A percentile compares a stretch with the other conserved stretches of the same genome.
These are phyloP conservation scores for Drosophila anomalipes DNA, from an alignment of 2,888 invertebrate genomes.

Conservation along the genomic window DNA sequence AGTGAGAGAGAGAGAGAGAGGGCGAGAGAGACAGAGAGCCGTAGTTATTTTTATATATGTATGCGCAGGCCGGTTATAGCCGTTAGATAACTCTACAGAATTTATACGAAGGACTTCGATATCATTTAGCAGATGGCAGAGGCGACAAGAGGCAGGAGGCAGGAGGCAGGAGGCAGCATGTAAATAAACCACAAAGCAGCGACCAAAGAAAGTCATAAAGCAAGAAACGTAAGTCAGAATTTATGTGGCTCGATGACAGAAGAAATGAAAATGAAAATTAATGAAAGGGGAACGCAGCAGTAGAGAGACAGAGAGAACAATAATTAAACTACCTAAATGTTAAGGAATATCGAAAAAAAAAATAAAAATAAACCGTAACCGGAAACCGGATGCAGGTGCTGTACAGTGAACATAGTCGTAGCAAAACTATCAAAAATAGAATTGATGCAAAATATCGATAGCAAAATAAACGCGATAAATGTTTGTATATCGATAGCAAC, in stretches of 20 bases:
- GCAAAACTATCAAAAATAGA: constrained; percentile 33
- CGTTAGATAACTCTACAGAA: constrained; percentile 79
- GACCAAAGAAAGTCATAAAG: constrained; percentile 67
- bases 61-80: constrained; percentile 28
- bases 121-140: constrained; percentile 62
- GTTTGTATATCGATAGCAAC: constrained; percentile 12
- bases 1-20: not conserved
- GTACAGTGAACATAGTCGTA: constrained; percentile 56
- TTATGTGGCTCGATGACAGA: constrained; percentile 16
- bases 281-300: constrained; percentile 24
- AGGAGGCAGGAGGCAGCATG: constrained; percentile 56
- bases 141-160: constrained; percentile 8
- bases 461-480: not conserved
- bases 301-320: constrained; percentile 71
- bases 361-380: not conserved
- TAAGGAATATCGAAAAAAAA: constrained; percentile 51
- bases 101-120: constrained; percentile 81
- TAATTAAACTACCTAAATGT: constrained; percentile 74
- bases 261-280: not conserved
- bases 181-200: constrained; percentile 70
- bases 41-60: constrained; percentile 78
- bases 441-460: constrained; percentile 22
- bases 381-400: constrained; percentile 46
- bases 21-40: constrained; percentile 26
- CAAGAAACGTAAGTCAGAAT: constrained; percentile 16